A percentile compares a stretch with the other conserved stretches of the same genome.
Evolutionary conservation across 2,113 vertebrate genomes (phyloP).

Genomic region (Chionomys nivalis): DNA sequence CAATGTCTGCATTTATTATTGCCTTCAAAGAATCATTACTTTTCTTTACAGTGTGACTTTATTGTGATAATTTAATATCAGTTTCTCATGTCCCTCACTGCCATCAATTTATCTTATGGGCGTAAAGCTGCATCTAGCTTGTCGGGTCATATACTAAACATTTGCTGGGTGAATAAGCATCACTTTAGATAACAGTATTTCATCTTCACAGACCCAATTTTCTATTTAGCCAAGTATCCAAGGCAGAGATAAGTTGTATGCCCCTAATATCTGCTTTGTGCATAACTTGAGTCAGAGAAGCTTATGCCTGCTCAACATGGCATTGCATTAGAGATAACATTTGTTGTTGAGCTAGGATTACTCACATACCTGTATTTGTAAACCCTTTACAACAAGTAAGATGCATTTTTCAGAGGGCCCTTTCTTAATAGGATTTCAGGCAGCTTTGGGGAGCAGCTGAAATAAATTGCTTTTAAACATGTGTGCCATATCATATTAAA

Average conservation of each 20-base stretch:
- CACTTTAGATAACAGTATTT: constrained; percentile 55
- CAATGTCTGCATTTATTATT: background rate
- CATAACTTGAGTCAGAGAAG: constrained; percentile 41
- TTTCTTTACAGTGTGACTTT: background rate
- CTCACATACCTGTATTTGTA: constrained; percentile 76
- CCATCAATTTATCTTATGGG: background rate
- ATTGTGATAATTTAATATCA: constrained; percentile 29
- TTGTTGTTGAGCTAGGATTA: constrained; percentile 66
- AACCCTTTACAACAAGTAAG: constrained; percentile 68
- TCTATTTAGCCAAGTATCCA: constrained; percentile 43
- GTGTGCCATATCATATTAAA: constrained; percentile 75
- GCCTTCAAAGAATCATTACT: background rate
- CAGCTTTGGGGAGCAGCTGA: constrained; percentile 71
- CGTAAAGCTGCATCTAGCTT: background rate
- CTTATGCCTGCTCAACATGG: constrained; percentile 51
- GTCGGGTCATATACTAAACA: constrained; percentile 1
- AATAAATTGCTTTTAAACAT: constrained; percentile 82
- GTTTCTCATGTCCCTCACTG: background rate
- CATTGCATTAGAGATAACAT: constrained; percentile 66
- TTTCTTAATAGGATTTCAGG: constrained; percentile 80
- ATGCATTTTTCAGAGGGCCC: constrained; percentile 54
- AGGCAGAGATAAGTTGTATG: constrained; percentile 32
- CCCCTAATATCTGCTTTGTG: constrained; percentile 54
- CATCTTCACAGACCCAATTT: constrained; percentile 42
- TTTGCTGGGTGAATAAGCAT: constrained; percentile 55